Conservation (phyloP, 2,888 invertebrate genomes). For the Caenorhabditis macrosperma region DNA sequence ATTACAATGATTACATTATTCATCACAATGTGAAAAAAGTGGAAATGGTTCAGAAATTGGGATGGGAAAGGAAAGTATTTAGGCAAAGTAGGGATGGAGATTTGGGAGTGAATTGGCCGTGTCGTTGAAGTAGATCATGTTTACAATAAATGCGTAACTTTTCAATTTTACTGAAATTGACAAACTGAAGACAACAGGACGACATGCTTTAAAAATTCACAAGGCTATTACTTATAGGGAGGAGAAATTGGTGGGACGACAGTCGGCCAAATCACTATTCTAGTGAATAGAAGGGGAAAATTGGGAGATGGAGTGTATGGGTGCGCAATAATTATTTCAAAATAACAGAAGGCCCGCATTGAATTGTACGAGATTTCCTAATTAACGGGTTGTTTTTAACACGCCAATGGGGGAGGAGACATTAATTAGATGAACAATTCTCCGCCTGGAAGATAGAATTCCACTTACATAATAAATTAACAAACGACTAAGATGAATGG, state of each 20-base stretch:
- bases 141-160: constrained; percentile 14
- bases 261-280: constrained; percentile 34
- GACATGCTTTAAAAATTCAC: constrained; percentile 65
- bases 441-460: constrained; percentile 21
- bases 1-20: constrained; percentile 41
- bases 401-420: constrained; percentile 29
- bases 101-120: constrained; percentile 4
- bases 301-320: constrained; percentile 19
- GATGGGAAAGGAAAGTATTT: neutral
- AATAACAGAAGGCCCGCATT: constrained; percentile 61
- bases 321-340: constrained; percentile 57
- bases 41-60: constrained; percentile 15
- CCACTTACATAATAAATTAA: constrained; percentile 60
- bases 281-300: constrained; percentile 1
- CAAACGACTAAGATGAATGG: constrained; percentile 36
- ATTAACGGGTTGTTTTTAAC: constrained; percentile 47
- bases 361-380: constrained; percentile 58
- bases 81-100: neutral
- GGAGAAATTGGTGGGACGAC: neutral
- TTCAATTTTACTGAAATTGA: constrained; percentile 54
- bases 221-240: constrained; percentile 38
- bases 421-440: constrained; percentile 30
- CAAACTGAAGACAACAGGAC: constrained; percentile 59
- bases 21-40: constrained; percentile 45
- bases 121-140: neutral